Evolutionary conservation across 2,888 invertebrate genomes (phyloP), one percentile per base, ranked within the genome.

Genomic region (Pediacus dermestoides): DNA sequence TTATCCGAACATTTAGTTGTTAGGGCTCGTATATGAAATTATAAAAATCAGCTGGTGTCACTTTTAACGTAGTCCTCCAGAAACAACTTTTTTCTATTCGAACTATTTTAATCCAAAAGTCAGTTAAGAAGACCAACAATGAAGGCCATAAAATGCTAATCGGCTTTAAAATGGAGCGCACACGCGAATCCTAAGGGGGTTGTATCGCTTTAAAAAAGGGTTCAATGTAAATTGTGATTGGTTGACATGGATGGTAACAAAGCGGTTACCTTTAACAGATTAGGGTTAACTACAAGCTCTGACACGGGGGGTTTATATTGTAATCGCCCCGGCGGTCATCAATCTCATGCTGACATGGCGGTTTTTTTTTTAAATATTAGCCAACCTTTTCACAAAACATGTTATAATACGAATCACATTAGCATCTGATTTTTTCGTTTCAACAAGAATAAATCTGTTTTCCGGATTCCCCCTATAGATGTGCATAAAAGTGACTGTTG

Each of bases 261-360:
- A 53, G 53, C 52, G 52, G 48, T 51, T 45, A 52, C 49, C 47
- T 53, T 52, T 50, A 51, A 53, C 50, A 47, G 52, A 57, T 57
- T 53, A 50, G 53, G 57, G 56, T 48, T 44, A 44, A 28, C 4
- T 13, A 28, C 28, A 28, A 28, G 11, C 13, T 28, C 35, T 23
- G 37, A 26, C 34, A 35, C 30, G 34, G 30, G 35, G 39, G n/a
- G n/a, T n/a, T 34, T 39, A 34, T 30, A 30, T 23, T 23, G 23
- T 23, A 10, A 23, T 9, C 18, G 8, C 23, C 10, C 23, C n/a
- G 9, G n/a, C 44, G 46, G 47, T 52, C 51, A 60, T 60, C 60
- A 58, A 60, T 60, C 60, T 55, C 42, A 30, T 39, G 47, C 48
- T 56, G 57, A 58, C 57, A 48, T 47, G 43, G 55, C 52, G 49